These are phyloP conservation scores for Tenthredo amoena DNA, from an alignment of 2,888 invertebrate species.

Conservation along the genomic window DNA sequence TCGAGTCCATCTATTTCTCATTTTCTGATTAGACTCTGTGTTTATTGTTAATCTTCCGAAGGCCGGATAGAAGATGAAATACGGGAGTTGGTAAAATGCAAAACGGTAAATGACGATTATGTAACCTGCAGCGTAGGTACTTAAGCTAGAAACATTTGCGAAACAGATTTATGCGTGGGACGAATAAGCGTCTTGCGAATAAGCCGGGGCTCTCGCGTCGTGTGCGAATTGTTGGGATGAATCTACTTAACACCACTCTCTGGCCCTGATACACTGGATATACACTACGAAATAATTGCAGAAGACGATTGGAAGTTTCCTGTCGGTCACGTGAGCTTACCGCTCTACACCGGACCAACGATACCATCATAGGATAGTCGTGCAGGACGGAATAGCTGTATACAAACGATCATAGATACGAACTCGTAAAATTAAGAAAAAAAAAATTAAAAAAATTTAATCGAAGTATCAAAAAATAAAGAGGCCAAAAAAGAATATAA, in stretches of 20 bases:
- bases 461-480: background rate
- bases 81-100: slow-evolving; percentile 1
- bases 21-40: background rate
- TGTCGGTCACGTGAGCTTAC: slow-evolving; percentile 75
- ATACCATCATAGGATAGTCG: slow-evolving; percentile 23
- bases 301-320: slow-evolving; percentile 78
- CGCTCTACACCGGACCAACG: slow-evolving; percentile 66
- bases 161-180: slow-evolving; percentile 77
- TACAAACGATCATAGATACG: background rate
- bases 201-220: slow-evolving; percentile 52
- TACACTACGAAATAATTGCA: slow-evolving; percentile 73
- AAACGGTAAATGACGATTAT: slow-evolving; percentile 10
- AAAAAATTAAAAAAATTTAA: background rate
- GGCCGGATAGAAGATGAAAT: background rate
- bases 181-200: slow-evolving; percentile 62
- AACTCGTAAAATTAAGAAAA: background rate
- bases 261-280: slow-evolving; percentile 58
- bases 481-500: background rate
- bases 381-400: slow-evolving; percentile 6
- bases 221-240: slow-evolving; percentile 63
- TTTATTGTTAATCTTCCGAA: background rate
- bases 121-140: slow-evolving; percentile 4
- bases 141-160: slow-evolving; percentile 68
- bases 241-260: slow-evolving; percentile 73
- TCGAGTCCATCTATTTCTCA: background rate